Percentiles rank a stretch among this genome's conserved stretches.
These are phyloP conservation scores for Pantherophis guttatus DNA, from an alignment of 2,113 vertebrate species.

Conservation along the genomic window DNA sequence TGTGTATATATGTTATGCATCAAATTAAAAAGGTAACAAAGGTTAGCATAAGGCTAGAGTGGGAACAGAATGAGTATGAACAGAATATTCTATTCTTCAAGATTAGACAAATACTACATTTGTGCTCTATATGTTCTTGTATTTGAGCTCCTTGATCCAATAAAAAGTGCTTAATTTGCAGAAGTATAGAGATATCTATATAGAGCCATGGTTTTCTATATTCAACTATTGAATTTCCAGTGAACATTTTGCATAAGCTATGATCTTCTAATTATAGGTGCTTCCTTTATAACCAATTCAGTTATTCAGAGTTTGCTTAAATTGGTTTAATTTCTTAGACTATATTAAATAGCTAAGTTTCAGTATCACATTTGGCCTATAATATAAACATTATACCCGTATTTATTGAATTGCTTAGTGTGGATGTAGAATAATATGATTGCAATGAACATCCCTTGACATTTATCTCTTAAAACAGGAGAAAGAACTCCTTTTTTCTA, in stretches of 20 bases:
- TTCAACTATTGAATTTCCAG: neutral
- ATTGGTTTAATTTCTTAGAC: conserved; percentile 33
- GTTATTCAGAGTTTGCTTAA: conserved; percentile 25
- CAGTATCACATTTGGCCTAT: conserved; percentile 3
- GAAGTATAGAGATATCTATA: neutral
- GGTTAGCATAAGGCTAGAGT: neutral
- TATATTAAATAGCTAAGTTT: conserved; percentile 6
- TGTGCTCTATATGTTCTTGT: neutral
- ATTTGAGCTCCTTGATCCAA: neutral
- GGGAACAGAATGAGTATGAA: neutral
- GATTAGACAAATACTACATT: neutral
- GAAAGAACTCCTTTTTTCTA: conserved; percentile 32
- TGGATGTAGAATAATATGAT: conserved; percentile 21
- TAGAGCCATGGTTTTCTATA: neutral
- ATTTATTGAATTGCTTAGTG: conserved; percentile 30
- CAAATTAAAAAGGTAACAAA: neutral
- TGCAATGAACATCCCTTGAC: conserved; percentile 33
- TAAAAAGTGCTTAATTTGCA: neutral
- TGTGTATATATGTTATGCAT: neutral
- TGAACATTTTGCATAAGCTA: neutral
- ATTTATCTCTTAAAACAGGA: conserved; percentile 18
- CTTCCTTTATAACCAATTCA: neutral
- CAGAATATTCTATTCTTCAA: neutral
- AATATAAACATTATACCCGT: conserved; percentile 8
- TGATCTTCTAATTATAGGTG: neutral